phyloP scores from a whole-genome alignment of 2,113 vertebrate genomes.

The Sinosuthora webbiana region DNA sequence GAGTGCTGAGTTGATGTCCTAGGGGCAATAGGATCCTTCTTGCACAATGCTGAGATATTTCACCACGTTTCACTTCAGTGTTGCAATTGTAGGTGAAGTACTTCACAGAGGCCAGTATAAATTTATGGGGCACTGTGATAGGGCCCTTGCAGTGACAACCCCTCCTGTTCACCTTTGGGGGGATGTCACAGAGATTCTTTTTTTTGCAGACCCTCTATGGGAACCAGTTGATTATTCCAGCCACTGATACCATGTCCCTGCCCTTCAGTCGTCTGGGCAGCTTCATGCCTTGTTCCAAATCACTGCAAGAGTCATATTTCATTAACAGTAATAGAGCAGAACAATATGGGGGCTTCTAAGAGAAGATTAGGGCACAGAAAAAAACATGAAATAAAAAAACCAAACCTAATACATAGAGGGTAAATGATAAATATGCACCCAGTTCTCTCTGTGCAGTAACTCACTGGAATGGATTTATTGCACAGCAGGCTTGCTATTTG shows the following conservation, averaged over 20 bases:
- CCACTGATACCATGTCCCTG: not conserved
- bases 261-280: not conserved
- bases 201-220: not conserved
- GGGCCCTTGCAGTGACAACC: not conserved
- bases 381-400: not conserved
- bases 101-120: not conserved
- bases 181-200: not conserved
- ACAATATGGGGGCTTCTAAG: not conserved
- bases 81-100: not conserved
- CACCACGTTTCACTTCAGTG: not conserved
- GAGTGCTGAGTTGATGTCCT: rapidly evolving
- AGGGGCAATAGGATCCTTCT: not conserved
- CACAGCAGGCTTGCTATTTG: slow-evolving; percentile 26
- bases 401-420: not conserved
- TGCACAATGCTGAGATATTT: not conserved
- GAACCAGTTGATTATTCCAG: not conserved
- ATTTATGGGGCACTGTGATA: not conserved
- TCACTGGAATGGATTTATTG: slow-evolving; percentile 28
- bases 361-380: not conserved
- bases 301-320: not conserved
- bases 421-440: slow-evolving; percentile 20
- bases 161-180: not conserved
- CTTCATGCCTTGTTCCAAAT: not conserved
- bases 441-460: not conserved
- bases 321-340: not conserved